These are phyloP conservation scores for Andrena camellia DNA, from an alignment of 2,888 invertebrate genomes.

Conservation along the genomic window DNA sequence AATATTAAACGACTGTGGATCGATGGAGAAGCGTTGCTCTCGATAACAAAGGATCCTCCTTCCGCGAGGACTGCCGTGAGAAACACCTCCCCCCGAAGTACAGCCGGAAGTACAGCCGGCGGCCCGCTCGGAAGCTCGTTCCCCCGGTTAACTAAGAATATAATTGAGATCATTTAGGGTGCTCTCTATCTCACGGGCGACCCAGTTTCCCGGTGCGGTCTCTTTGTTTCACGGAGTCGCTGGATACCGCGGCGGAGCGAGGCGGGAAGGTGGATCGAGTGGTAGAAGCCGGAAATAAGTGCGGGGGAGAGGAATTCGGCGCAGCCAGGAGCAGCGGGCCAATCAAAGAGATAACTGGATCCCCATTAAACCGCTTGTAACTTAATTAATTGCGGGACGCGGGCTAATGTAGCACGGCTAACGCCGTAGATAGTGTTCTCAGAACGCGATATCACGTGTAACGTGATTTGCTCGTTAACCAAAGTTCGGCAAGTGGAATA, in stretches of 20 bases:
- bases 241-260: not conserved
- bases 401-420: conserved; percentile 63
- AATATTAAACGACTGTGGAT: not conserved
- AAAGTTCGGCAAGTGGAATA: conserved; percentile 52
- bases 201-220: conserved; percentile 42
- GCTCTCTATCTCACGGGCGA: conserved; percentile 26
- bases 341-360: conserved; percentile 68
- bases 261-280: not conserved
- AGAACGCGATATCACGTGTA: conserved; percentile 62
- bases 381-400: conserved; percentile 64
- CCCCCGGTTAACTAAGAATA: conserved; percentile 52
- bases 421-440: conserved; percentile 62
- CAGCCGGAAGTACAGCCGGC: conserved; percentile 13
- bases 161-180: conserved; percentile 58
- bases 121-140: conserved; percentile 7
- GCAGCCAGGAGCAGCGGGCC: conserved; percentile 39
- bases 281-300: conserved; percentile 47
- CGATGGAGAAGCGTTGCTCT: conserved; percentile 4
- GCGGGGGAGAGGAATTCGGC: conserved; percentile 43
- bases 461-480: conserved; percentile 66
- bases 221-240: conserved; percentile 52
- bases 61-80: not conserved
- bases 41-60: conserved; percentile 9
- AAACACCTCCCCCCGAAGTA: not conserved
- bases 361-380: conserved; percentile 67